Evolutionary conservation across 2,888 invertebrate genomes (phyloP), one percentile per base, ranked within the genome.

Genomic region (Nasonia oneida): DNA sequence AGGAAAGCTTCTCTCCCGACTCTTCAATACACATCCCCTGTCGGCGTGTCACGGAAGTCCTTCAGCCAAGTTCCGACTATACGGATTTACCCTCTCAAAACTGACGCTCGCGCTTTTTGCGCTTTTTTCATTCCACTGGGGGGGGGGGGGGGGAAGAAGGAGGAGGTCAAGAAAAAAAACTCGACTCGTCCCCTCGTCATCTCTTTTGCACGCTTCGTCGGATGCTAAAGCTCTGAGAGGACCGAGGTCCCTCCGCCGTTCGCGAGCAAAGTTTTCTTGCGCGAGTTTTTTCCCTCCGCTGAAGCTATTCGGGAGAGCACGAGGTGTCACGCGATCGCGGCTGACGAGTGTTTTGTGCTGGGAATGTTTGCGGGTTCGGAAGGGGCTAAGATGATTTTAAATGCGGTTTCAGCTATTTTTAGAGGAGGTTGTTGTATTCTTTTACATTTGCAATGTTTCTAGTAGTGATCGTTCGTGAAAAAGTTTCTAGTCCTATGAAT

Each of bases 151-250:
- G 70, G 39, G 12, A 14, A 64, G 50, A 73, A 42, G 53, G 8
- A 64, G 39, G 73, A 29, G 78, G 79, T 73, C 53, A 82, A 82
- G 82, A 50, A 53, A 85, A 23, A 79, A 71, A 82, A 67, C 18
- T 37, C 23, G 47, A 75, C 64, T 42, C 42, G 39, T 10, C 37
- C 57, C 67, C 74, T 78, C 83, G 53, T 86, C 83, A 67, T 85
- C 85, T 81, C 77, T 85, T 85, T 81, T 81, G 42, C 73, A 79
- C 86, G 83, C 50, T 83, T 67, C 83, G 80, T 67, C 71, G 83
- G 29, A 47, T 42, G 39, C 70, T 18, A 83, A 86, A 86, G 74
- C 67, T 10, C 29, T 70, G 73, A 76, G 78, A 77, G 39, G 75
- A 77, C 18, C 3, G 67, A 23, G 23, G 23, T 23, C 39, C 73